Evolutionary conservation across 2,113 vertebrate species (phyloP), one percentile per base, ranked within the genome.

Genomic region (Labeo catla): DNA sequence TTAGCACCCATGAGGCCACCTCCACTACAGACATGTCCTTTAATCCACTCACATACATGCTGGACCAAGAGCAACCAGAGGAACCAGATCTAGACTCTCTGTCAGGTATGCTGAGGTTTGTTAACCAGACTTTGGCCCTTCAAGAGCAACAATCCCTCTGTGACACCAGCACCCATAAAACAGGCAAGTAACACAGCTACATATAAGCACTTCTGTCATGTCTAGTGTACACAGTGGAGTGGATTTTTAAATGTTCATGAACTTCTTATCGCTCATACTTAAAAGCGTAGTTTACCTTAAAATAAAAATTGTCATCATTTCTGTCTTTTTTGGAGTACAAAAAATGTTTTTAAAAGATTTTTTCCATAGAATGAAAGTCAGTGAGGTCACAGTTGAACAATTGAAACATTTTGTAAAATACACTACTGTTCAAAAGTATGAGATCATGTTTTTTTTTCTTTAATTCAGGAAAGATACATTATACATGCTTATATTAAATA

Each of bases 11-110:
- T 0, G 93, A 93, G 5, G 9, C 89, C 82, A 86, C 91, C 0
- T 59, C 36, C 0, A 28, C 85, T 49, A 90, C 93, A 1, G 93
- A 95, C 86, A 65, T 87, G 74, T 93, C 94, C 73, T 95, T 95
- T 78, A 94, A 95, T 88, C 94, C 94, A 0, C 92, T 95, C 76
- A 94, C 94, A 0, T 95, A 95, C 92, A 91, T 92, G 92, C 28
- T 84, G 83, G 93, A 92, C 21, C 73, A 23, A 74, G 90, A 74
- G 49, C 21, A 88, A 89, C 78, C 91, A 21, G 0, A 92, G 73
- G 89, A 92, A 59, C 13, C 1, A 45, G 91, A 90, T 4, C 68
- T 91, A 88, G 90, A 81, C 61, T 91, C 93, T 2, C 91, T 95
- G 19, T 92, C 92, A 0, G 93, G 93, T n/a, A 94, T 94, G 94